Percentiles rank a stretch among this genome's conserved stretches.
Evolutionary conservation across 2,888 invertebrate species (phyloP).

Genomic region (Anodontia alba): DNA sequence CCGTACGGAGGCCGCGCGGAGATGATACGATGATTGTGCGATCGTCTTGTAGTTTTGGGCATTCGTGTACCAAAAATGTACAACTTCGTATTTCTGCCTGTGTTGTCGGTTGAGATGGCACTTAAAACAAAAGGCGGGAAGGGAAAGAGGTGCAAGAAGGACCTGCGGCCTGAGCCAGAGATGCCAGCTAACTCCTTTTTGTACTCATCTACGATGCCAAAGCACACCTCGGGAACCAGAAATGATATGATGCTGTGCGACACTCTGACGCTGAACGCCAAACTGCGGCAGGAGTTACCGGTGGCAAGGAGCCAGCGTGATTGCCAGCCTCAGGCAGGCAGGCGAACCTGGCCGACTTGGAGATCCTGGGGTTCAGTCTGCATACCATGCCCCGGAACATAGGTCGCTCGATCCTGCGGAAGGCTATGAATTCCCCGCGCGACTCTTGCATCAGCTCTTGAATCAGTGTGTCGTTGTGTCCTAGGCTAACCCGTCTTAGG

Average conservation of each 20-base stretch:
- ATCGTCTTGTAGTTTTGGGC: no score
- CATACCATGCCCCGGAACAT: background rate
- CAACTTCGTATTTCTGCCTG: no score
- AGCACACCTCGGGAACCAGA: background rate
- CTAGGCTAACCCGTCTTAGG: background rate
- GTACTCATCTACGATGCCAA: background rate
- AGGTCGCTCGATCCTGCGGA: background rate
- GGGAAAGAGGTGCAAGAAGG: no score
- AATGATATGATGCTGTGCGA: background rate
- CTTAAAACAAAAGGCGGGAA: no score
- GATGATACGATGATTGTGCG: no score
- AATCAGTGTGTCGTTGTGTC: background rate
- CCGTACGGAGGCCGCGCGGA: no score
- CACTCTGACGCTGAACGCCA: constrained; percentile 1
- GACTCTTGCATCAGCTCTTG: no score
- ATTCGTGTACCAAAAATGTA: no score
- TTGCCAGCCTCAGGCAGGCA: background rate
- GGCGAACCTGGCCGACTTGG: background rate
- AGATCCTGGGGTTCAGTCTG: background rate
- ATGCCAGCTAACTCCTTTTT: no score
- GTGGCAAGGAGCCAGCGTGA: background rate
- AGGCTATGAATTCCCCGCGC: background rate
- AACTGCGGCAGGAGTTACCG: background rate
- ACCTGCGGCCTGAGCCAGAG: no score
- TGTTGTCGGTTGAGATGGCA: no score